These are phyloP conservation scores for Xestia rhomboidea DNA, from an alignment of 2,888 invertebrate species.

Conservation along the genomic window DNA sequence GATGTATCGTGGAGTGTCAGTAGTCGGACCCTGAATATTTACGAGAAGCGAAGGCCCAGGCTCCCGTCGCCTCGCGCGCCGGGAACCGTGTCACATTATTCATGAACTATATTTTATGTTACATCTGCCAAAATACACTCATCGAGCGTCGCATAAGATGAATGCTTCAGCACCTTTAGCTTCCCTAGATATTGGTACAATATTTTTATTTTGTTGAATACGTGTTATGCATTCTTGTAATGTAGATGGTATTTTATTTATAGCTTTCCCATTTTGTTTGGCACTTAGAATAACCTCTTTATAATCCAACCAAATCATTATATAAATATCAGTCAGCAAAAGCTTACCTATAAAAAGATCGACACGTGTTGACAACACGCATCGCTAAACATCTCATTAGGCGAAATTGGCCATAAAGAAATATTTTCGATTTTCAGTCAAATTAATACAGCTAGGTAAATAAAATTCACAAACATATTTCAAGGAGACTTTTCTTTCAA, in stretches of 20 bases:
- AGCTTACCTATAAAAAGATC: not conserved
- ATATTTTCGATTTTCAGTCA: not conserved
- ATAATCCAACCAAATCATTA: not conserved
- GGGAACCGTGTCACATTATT: slow-evolving; percentile 82
- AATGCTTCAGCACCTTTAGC: slow-evolving; percentile 55
- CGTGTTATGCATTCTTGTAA: slow-evolving; percentile 18
- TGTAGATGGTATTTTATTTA: slow-evolving; percentile 1
- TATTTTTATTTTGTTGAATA: slow-evolving; percentile 38
- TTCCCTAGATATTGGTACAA: slow-evolving; percentile 39
- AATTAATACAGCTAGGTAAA: not conserved
- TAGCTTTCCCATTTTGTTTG: slow-evolving; percentile 1
- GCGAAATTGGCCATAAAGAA: slow-evolving; percentile 13
- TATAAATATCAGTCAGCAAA: not conserved
- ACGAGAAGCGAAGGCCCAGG: slow-evolving; percentile 76
- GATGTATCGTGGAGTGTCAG: slow-evolving; percentile 82
- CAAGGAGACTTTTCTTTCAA: not conserved
- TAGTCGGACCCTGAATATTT: slow-evolving; percentile 86
- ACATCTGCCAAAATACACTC: slow-evolving; percentile 76
- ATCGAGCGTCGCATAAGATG: slow-evolving; percentile 61
- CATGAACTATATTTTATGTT: slow-evolving; percentile 79
- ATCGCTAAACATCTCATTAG: slow-evolving; percentile 17
- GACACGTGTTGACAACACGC: slow-evolving; percentile 1
- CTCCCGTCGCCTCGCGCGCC: slow-evolving; percentile 65
- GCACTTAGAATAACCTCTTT: not conserved
- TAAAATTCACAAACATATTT: slow-evolving; percentile 4